A percentile compares a stretch with the other conserved stretches of the same genome.
phyloP scores from a whole-genome alignment of 2,113 vertebrate species.

The Chaetops frenatus region DNA sequence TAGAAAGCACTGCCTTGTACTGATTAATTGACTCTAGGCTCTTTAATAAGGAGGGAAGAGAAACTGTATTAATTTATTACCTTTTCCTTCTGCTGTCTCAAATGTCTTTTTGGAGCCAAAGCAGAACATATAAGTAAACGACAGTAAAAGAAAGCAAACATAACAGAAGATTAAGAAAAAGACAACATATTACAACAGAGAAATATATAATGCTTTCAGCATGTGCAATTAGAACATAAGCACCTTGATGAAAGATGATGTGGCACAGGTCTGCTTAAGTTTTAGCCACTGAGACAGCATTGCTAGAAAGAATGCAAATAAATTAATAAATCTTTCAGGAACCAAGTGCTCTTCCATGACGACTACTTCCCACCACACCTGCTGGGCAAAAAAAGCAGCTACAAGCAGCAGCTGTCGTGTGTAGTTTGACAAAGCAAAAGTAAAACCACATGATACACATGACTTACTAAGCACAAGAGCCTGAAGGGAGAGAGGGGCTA shows the following conservation, averaged over 20 bases:
- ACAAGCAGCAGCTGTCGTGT: not conserved
- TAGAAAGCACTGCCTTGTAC: not conserved
- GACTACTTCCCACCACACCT: not conserved
- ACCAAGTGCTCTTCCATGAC: not conserved
- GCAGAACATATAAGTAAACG: not conserved
- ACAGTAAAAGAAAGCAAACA: not conserved
- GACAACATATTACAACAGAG: not conserved
- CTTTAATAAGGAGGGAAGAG: not conserved
- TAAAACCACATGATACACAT: not conserved
- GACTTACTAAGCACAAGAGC: not conserved
- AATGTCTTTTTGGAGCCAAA: not conserved
- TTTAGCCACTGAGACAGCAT: not conserved
- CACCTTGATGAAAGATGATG: not conserved
- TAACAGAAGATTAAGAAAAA: not conserved
- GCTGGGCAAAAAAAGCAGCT: not conserved
- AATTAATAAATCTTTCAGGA: not conserved
- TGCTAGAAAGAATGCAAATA: not conserved
- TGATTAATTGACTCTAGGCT: not conserved
- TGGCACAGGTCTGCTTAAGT: not conserved
- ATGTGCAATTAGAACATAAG: not conserved
- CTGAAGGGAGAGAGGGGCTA: not conserved
- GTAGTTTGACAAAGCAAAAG: not conserved
- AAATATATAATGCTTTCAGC: not conserved
- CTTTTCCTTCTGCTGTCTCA: not conserved
- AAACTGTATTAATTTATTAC: not conserved